These are phyloP conservation scores for Trichoplusia ni DNA, from an alignment of 1,140 invertebrate species.

Conservation along the genomic window DNA sequence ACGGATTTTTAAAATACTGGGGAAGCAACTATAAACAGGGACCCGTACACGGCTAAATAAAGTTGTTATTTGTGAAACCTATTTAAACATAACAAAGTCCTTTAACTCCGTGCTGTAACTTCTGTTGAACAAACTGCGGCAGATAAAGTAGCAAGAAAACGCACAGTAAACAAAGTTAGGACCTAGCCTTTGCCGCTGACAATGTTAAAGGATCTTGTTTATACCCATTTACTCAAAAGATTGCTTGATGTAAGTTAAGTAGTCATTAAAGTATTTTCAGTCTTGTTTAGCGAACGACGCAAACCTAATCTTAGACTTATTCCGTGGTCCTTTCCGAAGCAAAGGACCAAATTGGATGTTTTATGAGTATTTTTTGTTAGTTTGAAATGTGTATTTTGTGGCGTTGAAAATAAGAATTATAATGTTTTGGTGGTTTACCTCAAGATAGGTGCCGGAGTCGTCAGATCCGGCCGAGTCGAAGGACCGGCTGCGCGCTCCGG, in stretches of 20 bases:
- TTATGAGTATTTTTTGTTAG: too few relatives aligned
- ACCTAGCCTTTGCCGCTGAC: neutral
- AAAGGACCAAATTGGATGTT: too few relatives aligned
- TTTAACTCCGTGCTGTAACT: neutral
- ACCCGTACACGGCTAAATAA: too few relatives aligned
- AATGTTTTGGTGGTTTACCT: conserved; percentile 65
- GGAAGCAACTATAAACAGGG: too few relatives aligned
- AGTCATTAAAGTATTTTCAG: conserved; percentile 5
- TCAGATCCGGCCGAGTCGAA: conserved; percentile 88
- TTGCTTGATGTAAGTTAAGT: conserved; percentile 5
- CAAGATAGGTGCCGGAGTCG: conserved; percentile 85
- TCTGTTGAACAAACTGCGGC: neutral
- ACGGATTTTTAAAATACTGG: too few relatives aligned
- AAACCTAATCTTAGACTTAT: conserved; percentile 8
- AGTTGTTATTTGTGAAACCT: conserved; percentile 1
- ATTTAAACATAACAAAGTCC: neutral
- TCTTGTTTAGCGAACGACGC: neutral
- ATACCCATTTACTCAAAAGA: conserved; percentile 1
- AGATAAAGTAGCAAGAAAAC: conserved; percentile 14
- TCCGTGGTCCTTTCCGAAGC: neutral
- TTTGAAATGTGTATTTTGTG: too few relatives aligned
- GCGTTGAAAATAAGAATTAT: neutral
- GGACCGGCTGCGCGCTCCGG: conserved; percentile 86
- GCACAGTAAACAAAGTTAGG: neutral
- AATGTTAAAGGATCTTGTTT: conserved; percentile 9